Base-by-base conservation (phyloP, 2,113 vertebrate species). In the Danio rerio region DNA sequence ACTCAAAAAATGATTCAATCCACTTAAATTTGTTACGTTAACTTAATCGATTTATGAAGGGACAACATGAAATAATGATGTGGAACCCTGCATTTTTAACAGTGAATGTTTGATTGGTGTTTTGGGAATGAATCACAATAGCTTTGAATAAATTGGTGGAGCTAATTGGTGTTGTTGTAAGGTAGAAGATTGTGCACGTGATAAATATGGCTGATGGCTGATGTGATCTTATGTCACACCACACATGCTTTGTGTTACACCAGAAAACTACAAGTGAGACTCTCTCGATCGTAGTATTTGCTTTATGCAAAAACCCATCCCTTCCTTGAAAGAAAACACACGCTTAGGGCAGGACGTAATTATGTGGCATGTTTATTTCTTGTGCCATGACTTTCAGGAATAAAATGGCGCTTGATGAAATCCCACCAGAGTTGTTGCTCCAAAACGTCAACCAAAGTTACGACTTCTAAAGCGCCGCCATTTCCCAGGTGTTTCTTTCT, bases 201-300 rank as follows among this genome's bases (percentile, higher is more conserved):
- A 40, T 45, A 6, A 45, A 66, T 2, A 9, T 9, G 7, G 40
- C 40, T 9, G 40, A n/a, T 66, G 63, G 18, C 15, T 13, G 40
- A 3, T n/a, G 63, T 21, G 58, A 20, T 2, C 18, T 8, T 65
- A 31, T 5, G 11, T 8, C 73, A 47, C 56, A 76, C 10, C n/a
- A 20, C 9, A 12, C 20, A 2, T 31, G 59, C 59, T 66, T 66
- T 70, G 45, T 70, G 45, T 52, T 31, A 53, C 20, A 72, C 20
- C 69, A 52, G 20, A 50, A 52, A 50, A 72, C 49, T 43, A 77
- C 58, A 77, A 45, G n/a, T 75, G 21, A 76, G 31, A n/a, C 15
- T 77, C 65, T 9, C 16, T 43, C 21, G 15, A 52, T 40, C 52
- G 20, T 31, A 62, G 55, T 42, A 15, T 56, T 76, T 72, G 49